Evolutionary conservation across 2,797 vertebrate species (phyloP).

Genomic region (Acrossocheilus fasciatus): DNA sequence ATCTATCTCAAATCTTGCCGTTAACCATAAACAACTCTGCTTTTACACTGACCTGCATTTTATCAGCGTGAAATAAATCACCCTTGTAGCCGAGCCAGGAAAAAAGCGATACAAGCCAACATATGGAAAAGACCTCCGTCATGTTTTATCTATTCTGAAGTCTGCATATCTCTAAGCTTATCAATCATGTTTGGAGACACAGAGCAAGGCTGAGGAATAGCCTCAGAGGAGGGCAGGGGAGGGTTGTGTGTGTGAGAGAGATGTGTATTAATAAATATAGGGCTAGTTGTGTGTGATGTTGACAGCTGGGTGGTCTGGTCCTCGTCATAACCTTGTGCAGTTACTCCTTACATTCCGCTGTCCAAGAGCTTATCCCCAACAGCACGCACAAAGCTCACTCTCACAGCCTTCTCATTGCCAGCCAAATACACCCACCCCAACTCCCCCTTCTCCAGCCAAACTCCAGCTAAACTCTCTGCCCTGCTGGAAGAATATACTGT

Average conservation of each 20-base stretch:
- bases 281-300: conserved; percentile 79
- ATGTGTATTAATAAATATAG: conserved; percentile 81
- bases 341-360: conserved; percentile 84
- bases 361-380: conserved; percentile 78
- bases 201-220: conserved; percentile 45
- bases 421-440: conserved; percentile 46
- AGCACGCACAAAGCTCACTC: conserved; percentile 80
- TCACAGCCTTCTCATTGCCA: conserved; percentile 66
- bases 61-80: conserved; percentile 56
- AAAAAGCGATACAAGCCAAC: conserved; percentile 43
- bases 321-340: conserved; percentile 79
- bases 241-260: conserved; percentile 43
- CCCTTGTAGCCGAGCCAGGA: conserved; percentile 39
- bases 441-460: conserved; percentile 21
- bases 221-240: conserved; percentile 31
- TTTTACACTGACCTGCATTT: conserved; percentile 58
- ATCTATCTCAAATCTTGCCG: conserved; percentile 37
- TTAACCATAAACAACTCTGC: conserved; percentile 57
- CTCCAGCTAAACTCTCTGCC: conserved; percentile 57
- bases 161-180: conserved; percentile 57
- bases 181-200: conserved; percentile 56
- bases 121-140: conserved; percentile 41
- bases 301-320: conserved; percentile 84
- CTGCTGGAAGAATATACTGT: conserved; percentile 48
- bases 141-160: conserved; percentile 51